A percentile compares a stretch with the other conserved stretches of the same genome.
phyloP scores from a whole-genome alignment of 2,888 invertebrate genomes.

The Archips crataeganus region DNA sequence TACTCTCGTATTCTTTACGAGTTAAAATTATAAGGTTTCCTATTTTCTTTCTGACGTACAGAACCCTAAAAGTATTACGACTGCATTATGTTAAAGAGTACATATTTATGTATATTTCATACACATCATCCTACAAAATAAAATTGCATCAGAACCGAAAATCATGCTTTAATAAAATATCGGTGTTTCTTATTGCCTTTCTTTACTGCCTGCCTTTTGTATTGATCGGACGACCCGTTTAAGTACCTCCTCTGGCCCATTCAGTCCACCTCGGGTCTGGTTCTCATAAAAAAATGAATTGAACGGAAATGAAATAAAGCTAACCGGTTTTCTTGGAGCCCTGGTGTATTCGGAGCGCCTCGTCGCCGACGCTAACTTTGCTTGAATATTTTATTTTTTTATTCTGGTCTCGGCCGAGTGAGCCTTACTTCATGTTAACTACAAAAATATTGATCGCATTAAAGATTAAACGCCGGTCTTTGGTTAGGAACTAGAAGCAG shows the following conservation, averaged over 20 bases:
- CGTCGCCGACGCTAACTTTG: constrained; percentile 5
- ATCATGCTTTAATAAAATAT: constrained; percentile 10
- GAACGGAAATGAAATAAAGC: constrained; percentile 84
- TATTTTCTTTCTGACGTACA: no score
- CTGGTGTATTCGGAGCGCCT: constrained; percentile 50
- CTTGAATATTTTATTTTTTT: constrained; percentile 35
- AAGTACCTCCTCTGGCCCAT: constrained; percentile 59
- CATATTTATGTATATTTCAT: no score
- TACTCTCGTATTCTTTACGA: no score
- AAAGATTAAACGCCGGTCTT: constrained; percentile 6
- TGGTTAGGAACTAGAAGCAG: neutral
- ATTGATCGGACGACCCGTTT: constrained; percentile 30
- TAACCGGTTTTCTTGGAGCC: constrained; percentile 76
- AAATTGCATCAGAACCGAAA: constrained; percentile 5
- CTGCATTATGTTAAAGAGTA: no score
- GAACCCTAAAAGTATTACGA: no score
- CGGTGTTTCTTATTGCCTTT: constrained; percentile 8
- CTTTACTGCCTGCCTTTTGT: constrained; percentile 19
- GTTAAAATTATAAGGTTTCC: no score
- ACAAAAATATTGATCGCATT: constrained; percentile 25
- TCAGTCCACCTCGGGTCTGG: constrained; percentile 74
- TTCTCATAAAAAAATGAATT: constrained; percentile 81
- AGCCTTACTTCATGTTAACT: constrained; percentile 22
- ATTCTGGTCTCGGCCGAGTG: constrained; percentile 6
- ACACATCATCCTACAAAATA: neutral